Evolutionary conservation across 2,113 vertebrate genomes (phyloP).

Genomic region (Apaloderma vittatum): DNA sequence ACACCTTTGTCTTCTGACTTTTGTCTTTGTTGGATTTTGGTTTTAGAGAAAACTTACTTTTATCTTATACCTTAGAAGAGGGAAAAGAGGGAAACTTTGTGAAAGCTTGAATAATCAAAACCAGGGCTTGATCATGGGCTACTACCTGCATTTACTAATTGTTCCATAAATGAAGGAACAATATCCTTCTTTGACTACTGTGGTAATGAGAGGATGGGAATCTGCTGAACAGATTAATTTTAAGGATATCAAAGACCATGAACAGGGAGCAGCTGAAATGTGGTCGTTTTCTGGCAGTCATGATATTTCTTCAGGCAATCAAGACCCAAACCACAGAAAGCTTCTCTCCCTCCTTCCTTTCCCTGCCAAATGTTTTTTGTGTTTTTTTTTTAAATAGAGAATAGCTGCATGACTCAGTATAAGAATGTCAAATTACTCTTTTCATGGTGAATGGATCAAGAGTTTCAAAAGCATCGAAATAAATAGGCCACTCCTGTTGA

Average conservation of each 20-base stretch:
- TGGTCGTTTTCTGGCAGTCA: not conserved
- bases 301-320: not conserved
- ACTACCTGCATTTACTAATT: not conserved
- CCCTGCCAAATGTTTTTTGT: not conserved
- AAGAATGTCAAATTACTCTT: not conserved
- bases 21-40: not conserved
- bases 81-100: not conserved
- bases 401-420: not conserved
- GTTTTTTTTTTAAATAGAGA: not conserved
- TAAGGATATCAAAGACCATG: not conserved
- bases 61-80: not conserved
- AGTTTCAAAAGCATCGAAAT: not conserved
- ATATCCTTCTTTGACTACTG: not conserved
- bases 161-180: not conserved
- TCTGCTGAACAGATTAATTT: not conserved
- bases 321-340: not conserved
- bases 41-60: not conserved
- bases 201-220: not conserved
- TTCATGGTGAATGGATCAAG: not conserved
- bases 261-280: not conserved
- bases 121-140: not conserved
- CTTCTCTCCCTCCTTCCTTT: not conserved
- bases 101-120: not conserved
- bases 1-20: not conserved
- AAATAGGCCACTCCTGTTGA: not conserved